Evolutionary conservation across 2,888 invertebrate species (phyloP), one percentile per base, ranked within the genome.

Genomic region (Agrypnus murinus): DNA sequence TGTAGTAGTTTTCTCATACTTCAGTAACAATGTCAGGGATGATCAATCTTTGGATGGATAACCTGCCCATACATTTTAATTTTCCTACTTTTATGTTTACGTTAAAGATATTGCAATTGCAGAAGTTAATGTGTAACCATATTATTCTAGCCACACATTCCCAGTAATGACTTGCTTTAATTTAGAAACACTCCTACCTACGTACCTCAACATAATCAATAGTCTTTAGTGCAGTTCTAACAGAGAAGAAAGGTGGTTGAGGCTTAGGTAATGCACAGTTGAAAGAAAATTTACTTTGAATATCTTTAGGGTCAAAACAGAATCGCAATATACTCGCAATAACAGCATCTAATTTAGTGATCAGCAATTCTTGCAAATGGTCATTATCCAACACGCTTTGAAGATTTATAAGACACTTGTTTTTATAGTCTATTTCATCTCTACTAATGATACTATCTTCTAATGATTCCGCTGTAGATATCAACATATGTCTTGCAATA

Each of bases 121-220:
- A n/a, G n/a, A n/a, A n/a, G n/a, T n/a, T n/a, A n/a, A n/a, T n/a
- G n/a, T n/a, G n/a, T n/a, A n/a, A n/a, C n/a, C n/a, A n/a, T n/a
- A n/a, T n/a, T n/a, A n/a, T n/a, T n/a, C n/a, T n/a, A n/a, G n/a
- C n/a, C n/a, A n/a, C n/a, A n/a, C n/a, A n/a, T n/a, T n/a, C n/a
- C n/a, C n/a, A n/a, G n/a, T n/a, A n/a, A n/a, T n/a, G n/a, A n/a
- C n/a, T n/a, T n/a, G n/a, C n/a, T n/a, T n/a, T n/a, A n/a, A n/a
- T n/a, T n/a, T n/a, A n/a, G n/a, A n/a, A n/a, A n/a, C n/a, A n/a
- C n/a, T n/a, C n/a, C n/a, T n/a, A n/a, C n/a, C n/a, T 25, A 58
- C 87, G 84, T 78, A 87, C 86, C 63, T 87, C 86, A 64, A 90
- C 84, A 74, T 86, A 86, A 31, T 82, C 80, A 0, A 90, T 79